Conservation (phyloP, 2,888 invertebrate species). For the Leucoma salicis region DNA sequence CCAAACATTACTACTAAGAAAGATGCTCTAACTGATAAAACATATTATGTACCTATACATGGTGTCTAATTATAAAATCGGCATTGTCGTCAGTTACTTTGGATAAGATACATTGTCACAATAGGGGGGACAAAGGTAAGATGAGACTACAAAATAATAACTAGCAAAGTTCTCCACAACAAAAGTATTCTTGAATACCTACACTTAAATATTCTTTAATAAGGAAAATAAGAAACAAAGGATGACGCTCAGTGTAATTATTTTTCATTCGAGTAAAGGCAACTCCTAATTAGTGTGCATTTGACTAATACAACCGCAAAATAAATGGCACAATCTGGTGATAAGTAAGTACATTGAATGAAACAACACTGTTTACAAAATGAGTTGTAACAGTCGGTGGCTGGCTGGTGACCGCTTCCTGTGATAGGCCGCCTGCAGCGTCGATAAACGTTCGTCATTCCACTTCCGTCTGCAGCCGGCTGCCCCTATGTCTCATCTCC, state of each 20-base stretch:
- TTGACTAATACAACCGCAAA: constrained; percentile 1
- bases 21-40: no score
- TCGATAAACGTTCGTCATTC: constrained; percentile 54
- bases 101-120: no score
- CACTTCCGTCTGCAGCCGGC: constrained; percentile 39
- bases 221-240: background rate
- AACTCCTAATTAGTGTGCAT: background rate
- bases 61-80: no score
- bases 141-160: no score
- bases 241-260: no score
- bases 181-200: no score
- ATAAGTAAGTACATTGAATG: constrained; percentile 1
- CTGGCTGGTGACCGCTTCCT: constrained; percentile 59
- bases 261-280: background rate
- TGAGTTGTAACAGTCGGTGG: constrained; percentile 43
- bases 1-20: no score
- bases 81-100: no score
- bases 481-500: constrained; percentile 34
- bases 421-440: constrained; percentile 49
- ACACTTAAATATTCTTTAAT: background rate
- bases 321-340: background rate
- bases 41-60: no score
- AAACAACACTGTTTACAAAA: constrained; percentile 34
- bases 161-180: no score
- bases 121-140: no score